Base-by-base conservation (phyloP, 2,797 vertebrate genomes). In the Liparis tanakae region DNA sequence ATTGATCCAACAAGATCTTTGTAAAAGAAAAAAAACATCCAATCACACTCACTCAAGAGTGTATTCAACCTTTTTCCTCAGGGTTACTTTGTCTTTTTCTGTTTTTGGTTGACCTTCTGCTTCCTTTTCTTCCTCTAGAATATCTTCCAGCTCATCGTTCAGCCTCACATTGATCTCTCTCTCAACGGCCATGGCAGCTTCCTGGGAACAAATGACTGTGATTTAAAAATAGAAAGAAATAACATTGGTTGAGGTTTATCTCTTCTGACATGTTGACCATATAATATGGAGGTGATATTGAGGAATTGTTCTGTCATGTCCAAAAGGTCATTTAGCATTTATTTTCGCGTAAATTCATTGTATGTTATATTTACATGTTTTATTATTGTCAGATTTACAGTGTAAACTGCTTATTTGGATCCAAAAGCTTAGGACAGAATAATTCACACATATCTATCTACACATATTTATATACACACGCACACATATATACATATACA, bases 181-280 rank as follows among this genome's bases (percentile, higher is more conserved):
- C 41, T 81, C 60, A 76, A 53, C 71, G 66, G 34, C 78, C 25
- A 30, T 53, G 58, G 71, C 66, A 64, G 71, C 39, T 66, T 78
- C 68, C 57, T 62, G 67, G 53, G 64, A 44, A 81, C 2, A 30
- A 83, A 64, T 67, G 43, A 68, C 30, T 70, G 41, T 34, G 51
- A 72, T 78, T 44, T 30, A 14, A 66, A 80, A 80, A 82, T 74
- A 85, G 76, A 39, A 74, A 58, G 33, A 69, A 79, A 72, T 57
- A 80, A 53, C 41, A 64, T 68, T 58, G 5, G 56, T n/a, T 48
- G 17, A 41, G 25, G 54, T 20, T 37, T 30, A 46, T 67, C 57
- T n/a, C 10, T 36, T 14, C 20, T 58, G 20, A 15, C 7, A 50
- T 18, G 36, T 13, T 37, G 34, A 20, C 7, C 17, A 37, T 20